Evolutionary conservation across 2,113 vertebrate species (phyloP).

Genomic region (Gasterosteus aculeatus): DNA sequence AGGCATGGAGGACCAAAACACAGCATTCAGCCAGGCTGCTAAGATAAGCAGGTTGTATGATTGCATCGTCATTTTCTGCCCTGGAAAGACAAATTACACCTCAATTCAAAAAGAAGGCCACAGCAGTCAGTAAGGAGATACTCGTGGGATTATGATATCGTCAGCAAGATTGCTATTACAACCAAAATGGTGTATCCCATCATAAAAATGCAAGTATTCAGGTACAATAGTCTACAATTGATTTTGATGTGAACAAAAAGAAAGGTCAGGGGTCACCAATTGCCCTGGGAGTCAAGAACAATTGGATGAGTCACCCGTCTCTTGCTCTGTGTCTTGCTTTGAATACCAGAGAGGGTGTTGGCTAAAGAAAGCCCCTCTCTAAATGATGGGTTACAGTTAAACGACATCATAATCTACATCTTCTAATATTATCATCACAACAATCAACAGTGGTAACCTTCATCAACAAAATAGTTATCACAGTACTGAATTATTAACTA

Average conservation of each 20-base stretch:
- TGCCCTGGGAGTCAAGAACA: background rate
- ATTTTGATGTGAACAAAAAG: background rate
- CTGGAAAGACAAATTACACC: conserved; percentile 70
- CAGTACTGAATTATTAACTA: background rate
- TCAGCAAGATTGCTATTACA: background rate
- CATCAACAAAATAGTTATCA: background rate
- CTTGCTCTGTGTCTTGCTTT: no score
- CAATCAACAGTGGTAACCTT: background rate
- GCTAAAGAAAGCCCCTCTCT: no score
- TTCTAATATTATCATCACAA: no score
- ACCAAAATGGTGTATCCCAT: background rate
- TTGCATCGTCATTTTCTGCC: conserved; percentile 86
- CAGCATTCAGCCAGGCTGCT: conserved; percentile 93
- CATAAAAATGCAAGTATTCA: background rate
- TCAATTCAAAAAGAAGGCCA: background rate
- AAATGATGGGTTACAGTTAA: no score
- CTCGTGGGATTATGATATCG: background rate
- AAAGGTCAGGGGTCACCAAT: background rate
- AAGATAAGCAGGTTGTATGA: conserved; percentile 87
- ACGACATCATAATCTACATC: no score
- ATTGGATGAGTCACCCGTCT: background rate
- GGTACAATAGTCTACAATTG: background rate
- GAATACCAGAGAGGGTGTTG: no score
- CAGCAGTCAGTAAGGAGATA: background rate
- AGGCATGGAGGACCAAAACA: conserved; percentile 96